Evolutionary conservation across 2,113 vertebrate genomes (phyloP), one percentile per base, ranked within the genome.

Genomic region (Caranx melampygus): DNA sequence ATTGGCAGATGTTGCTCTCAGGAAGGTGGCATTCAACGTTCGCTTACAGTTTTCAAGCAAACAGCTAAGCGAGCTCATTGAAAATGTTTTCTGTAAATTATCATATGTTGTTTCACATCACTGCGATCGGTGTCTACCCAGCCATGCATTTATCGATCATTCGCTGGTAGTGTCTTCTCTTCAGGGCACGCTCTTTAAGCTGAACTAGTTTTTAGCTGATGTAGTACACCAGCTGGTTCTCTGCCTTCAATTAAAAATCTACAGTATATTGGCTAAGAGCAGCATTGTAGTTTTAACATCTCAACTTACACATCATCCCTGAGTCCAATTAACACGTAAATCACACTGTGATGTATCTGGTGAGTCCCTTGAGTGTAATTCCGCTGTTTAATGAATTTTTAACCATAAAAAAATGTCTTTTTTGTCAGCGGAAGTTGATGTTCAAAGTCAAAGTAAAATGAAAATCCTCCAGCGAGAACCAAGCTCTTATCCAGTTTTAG

Each of bases 281-380:
- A 51, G 21, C 13, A 12, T 21, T 69, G 21, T 33, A 54, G 54
- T 70, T 79, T 79, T 26, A 65, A 79, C 71, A 74, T 83, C 47
- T 72, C 20, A 64, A 47, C 62, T 37, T 49, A 35, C 54, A 72
- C 45, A 75, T 82, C 58, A 79, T 65, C 44, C 44, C 75, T 51
- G 64, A 75, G 59, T 78, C 75, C 62, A 88, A 80, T 88, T 90
- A 90, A 82, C 73, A 82, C 59, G 52, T 64, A 77, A 62, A 72
- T 75, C 87, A 70, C 33, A 44, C 16, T 45, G 12, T 55, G 37
- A 75, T 62, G 60, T 13, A 72, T 63, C 64, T 60, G 64, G 20
- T 31, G 45, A 42, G 49, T 74, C 64, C 9, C 77, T 71, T 18
- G n/a, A 68, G 72, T 70, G 42, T 55, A 79, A 49, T 9, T 7